Conservation (phyloP, 2,888 invertebrate genomes). For the Marronus borbonicus region DNA sequence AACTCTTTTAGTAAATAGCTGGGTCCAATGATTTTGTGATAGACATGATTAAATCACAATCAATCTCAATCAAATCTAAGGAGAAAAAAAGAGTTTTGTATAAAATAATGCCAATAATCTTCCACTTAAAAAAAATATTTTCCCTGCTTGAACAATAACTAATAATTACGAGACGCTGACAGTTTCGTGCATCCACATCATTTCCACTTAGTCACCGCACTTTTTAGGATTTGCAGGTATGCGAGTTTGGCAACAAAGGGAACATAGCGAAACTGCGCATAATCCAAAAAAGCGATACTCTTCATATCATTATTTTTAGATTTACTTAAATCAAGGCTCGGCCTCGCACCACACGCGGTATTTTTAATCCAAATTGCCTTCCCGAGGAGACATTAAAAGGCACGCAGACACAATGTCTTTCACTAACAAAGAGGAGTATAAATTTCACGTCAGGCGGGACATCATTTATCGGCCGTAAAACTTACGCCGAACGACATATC, state of each 20-base stretch:
- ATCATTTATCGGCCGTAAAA: conserved; percentile 47
- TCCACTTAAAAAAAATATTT: background rate
- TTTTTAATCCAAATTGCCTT: conserved; percentile 39
- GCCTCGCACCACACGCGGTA: conserved; percentile 9
- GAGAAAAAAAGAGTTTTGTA: background rate
- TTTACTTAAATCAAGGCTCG: conserved; percentile 14
- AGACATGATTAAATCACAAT: background rate
- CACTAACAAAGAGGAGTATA: conserved; percentile 38
- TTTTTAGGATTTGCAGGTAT: background rate
- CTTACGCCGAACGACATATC: conserved; percentile 43
- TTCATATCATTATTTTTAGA: conserved; percentile 29
- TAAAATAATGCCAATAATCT: background rate
- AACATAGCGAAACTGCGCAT: background rate
- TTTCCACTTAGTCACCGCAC: background rate
- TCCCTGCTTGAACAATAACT: background rate
- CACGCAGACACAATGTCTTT: conserved; percentile 32
- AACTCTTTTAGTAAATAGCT: too few species aligned
- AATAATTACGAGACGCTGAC: background rate
- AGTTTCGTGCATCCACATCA: background rate
- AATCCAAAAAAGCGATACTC: conserved; percentile 8
- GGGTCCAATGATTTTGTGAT: too few species aligned
- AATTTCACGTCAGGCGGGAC: conserved; percentile 42
- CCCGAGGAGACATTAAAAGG: conserved; percentile 41
- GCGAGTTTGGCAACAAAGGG: background rate
- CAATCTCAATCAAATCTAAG: background rate